Evolutionary conservation across 2,113 vertebrate species (phyloP).

Genomic region (Callipepla squamata): DNA sequence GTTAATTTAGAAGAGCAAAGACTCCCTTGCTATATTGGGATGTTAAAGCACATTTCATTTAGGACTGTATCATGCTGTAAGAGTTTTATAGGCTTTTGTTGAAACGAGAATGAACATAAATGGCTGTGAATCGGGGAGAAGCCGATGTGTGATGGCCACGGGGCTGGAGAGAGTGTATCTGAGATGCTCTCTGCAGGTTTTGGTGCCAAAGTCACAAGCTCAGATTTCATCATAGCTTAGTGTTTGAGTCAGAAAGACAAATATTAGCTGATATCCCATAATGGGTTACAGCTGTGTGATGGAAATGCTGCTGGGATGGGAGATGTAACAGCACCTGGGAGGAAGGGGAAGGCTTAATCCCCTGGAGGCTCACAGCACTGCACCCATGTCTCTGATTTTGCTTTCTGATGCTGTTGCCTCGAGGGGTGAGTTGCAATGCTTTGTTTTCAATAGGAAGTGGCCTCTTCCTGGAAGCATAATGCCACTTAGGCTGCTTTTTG

Average conservation of each 20-base stretch:
- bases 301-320: not conserved
- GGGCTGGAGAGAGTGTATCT: not conserved
- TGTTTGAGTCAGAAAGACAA: not conserved
- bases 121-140: slow-evolving; percentile 16
- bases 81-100: slow-evolving; percentile 52
- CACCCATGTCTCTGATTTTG: not conserved
- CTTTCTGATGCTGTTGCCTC: not conserved
- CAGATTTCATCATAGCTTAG: not conserved
- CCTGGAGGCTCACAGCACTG: not conserved
- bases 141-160: accelerated
- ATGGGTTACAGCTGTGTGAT: not conserved
- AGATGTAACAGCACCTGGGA: not conserved
- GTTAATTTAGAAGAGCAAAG: slow-evolving; percentile 36
- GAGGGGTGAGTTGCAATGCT: not conserved
- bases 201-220: not conserved
- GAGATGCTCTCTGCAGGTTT: not conserved
- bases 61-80: slow-evolving; percentile 31
- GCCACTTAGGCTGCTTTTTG: not conserved
- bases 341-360: not conserved
- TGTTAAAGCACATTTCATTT: slow-evolving; percentile 65
- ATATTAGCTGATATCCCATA: not conserved
- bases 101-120: slow-evolving; percentile 43
- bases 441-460: not conserved
- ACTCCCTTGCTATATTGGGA: slow-evolving; percentile 17
- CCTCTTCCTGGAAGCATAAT: accelerated